Conservation (phyloP, 1,140 invertebrate species). For the Lerema accius region DNA sequence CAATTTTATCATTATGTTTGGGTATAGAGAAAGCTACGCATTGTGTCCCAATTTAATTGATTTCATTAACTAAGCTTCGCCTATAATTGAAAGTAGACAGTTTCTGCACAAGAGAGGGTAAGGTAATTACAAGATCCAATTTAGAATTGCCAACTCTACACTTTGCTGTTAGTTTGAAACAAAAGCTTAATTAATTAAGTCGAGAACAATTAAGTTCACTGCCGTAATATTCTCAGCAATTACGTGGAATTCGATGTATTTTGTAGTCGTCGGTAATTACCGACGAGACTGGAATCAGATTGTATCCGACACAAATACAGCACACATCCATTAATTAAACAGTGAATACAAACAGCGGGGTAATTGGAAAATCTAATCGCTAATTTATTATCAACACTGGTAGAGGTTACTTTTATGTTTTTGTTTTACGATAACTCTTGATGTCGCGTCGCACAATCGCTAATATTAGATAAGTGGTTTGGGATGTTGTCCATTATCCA, state of each 20-base stretch:
- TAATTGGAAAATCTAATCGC: constrained; percentile 77
- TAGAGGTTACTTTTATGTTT: constrained; percentile 22
- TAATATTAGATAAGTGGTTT: constrained; percentile 4
- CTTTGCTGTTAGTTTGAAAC: constrained; percentile 82
- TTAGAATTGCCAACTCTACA: constrained; percentile 82
- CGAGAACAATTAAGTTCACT: constrained; percentile 81
- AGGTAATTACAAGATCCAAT: constrained; percentile 83
- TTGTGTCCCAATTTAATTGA: constrained; percentile 79
- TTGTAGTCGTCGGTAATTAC: constrained; percentile 77
- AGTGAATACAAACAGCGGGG: constrained; percentile 57
- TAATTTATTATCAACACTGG: constrained; percentile 25
- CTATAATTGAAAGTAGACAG: constrained; percentile 81
- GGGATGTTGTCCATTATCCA: constrained; percentile 15
- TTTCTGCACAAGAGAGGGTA: constrained; percentile 77
- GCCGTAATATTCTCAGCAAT: constrained; percentile 81
- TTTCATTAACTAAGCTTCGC: constrained; percentile 77
- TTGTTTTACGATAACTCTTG: constrained; percentile 8
- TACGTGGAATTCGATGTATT: constrained; percentile 80
- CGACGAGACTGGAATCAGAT: constrained; percentile 75
- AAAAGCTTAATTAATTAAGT: constrained; percentile 83
- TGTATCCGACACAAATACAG: constrained; percentile 74
- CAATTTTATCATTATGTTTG: constrained; percentile 40
- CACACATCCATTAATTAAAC: constrained; percentile 78
- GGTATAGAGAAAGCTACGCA: constrained; percentile 59
- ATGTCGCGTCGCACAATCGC: not conserved